phyloP scores from a whole-genome alignment of 1,140 invertebrate genomes.

The Phthorimaea operculella region DNA sequence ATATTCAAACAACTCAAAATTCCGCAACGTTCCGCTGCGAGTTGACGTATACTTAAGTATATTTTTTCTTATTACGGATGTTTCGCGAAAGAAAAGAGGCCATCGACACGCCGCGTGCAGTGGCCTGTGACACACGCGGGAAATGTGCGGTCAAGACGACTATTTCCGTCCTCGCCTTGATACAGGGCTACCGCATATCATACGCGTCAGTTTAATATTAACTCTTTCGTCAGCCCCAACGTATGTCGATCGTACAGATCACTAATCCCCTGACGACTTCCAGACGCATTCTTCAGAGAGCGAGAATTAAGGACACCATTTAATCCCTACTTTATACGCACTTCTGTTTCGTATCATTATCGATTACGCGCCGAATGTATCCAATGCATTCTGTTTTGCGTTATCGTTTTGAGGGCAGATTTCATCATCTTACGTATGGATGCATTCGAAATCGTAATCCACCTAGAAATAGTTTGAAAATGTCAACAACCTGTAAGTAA shows the following conservation, averaged over 20 bases:
- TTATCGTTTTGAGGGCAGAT: conserved; percentile 1
- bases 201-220: conserved; percentile 49
- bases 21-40: too few species aligned
- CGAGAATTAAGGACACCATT: not conserved
- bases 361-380: not conserved
- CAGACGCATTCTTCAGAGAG: conserved; percentile 16
- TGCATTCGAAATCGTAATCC: not conserved
- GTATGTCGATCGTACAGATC: conserved; percentile 31
- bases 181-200: conserved; percentile 46
- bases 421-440: not conserved
- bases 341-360: not conserved
- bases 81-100: conserved; percentile 10
- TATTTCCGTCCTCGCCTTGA: conserved; percentile 62
- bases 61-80: too few species aligned
- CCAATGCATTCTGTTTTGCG: not conserved
- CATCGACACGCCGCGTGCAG: conserved; percentile 14
- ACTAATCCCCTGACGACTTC: conserved; percentile 27
- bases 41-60: too few species aligned
- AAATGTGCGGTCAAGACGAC: conserved; percentile 34
- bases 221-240: conserved; percentile 46
- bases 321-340: not conserved
- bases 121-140: conserved; percentile 6
- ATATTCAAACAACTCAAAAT: too few species aligned
- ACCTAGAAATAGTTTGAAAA: too few species aligned
- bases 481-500: too few species aligned